Conservation (phyloP, 2,888 invertebrate species). For the Heliconius charithonia region DNA sequence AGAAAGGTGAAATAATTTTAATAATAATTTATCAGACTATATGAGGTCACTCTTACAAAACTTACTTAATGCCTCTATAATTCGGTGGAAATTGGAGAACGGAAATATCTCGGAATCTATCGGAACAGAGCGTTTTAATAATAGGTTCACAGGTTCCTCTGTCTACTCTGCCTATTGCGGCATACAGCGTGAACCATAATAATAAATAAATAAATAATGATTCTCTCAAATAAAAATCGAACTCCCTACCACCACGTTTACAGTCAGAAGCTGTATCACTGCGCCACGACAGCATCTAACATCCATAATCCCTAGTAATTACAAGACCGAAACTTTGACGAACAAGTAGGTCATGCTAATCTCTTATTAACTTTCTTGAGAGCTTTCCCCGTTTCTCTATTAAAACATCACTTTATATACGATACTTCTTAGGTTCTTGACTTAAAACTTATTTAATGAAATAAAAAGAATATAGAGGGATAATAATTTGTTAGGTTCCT, state of each 20-base stretch:
- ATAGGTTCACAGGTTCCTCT: too few species aligned
- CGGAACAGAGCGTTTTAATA: too few species aligned
- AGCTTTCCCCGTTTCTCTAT: neutral
- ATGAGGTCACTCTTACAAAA: neutral
- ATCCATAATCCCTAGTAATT: slow-evolving; percentile 10
- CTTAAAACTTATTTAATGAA: neutral
- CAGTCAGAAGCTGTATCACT: neutral
- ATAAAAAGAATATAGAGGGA: neutral
- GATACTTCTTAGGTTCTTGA: neutral
- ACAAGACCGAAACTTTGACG: neutral
- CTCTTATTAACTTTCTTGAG: slow-evolving; percentile 10
- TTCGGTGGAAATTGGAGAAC: too few species aligned
- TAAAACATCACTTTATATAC: neutral
- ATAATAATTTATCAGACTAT: too few species aligned
- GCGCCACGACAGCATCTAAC: neutral
- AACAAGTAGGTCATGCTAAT: slow-evolving; percentile 9
- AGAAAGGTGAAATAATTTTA: neutral
- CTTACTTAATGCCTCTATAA: neutral
- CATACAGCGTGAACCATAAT: too few species aligned
- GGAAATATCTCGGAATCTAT: too few species aligned
- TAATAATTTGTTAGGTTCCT: too few species aligned
- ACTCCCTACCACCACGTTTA: neutral
- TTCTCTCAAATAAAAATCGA: neutral
- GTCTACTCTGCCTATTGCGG: too few species aligned
- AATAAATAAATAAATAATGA: too few species aligned